Evolutionary conservation across 1,140 invertebrate genomes (phyloP), one percentile per base, ranked within the genome.

Genomic region (Cyclargus thomasi): DNA sequence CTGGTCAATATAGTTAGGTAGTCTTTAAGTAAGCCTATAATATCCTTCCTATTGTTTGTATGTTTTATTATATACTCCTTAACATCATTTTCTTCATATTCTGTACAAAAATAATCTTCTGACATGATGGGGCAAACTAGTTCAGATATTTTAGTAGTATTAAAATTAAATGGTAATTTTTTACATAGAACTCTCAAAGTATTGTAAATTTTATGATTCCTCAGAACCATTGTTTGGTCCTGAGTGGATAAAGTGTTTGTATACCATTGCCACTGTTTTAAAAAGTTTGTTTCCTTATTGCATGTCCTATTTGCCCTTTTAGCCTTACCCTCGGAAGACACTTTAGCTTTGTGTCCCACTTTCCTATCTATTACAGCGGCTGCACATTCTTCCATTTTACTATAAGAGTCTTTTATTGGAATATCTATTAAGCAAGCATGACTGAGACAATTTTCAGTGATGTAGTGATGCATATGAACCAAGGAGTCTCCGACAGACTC

Each of bases 211-310:
- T 91, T 92, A 73, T 93, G 93, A 68, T 92, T 85, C 85, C 90
- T 66, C 81, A 85, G 69, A 81, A 85, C 75, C 86, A 53, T 57
- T 18, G 73, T 64, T 68, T 92, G 84, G 88, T 92, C 94, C 59
- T 94, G 80, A 1, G 94, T 93, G 1, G 94, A 94, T 73, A 94
- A 90, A 66, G 95, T 85, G 79, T 95, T 95, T 68, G 92, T 95
- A 73, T 95, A 94, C 93, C 94, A 95, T 21, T 94, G 93, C 93
- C 94, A 94, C 70, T 94, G 93, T 71, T 95, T 93, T 7, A 95
- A 82, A 70, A 94, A 93, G 36, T 92, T 93, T 0, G 95, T 79
- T 29, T 47, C 65, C 55, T 57, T 65, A 18, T 57, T 64, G 18
- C 59, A 2, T 62, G 59, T 1, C 10, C 59, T n/a, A 20, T 18